These are phyloP conservation scores for Pholis gunnellus DNA, from an alignment of 2,113 vertebrate species.

Conservation along the genomic window DNA sequence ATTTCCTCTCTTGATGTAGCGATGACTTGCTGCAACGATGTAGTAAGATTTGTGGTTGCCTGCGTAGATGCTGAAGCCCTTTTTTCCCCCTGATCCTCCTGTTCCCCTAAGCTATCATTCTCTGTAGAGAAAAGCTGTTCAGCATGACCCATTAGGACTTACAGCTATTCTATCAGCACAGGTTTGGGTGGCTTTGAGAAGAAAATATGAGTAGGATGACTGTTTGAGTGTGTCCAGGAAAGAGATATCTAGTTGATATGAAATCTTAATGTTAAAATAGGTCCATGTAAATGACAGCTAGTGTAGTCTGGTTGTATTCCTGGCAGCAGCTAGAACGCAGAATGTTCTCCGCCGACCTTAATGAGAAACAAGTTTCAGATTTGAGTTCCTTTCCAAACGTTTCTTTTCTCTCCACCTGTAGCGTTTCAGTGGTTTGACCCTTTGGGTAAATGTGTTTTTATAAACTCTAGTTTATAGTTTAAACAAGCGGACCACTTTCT, in stretches of 20 bases:
- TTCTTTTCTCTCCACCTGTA: neutral
- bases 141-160: neutral
- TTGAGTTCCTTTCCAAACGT: too few species aligned
- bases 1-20: neutral
- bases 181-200: neutral
- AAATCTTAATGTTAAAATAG: neutral
- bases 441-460: neutral
- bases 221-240: neutral
- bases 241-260: neutral
- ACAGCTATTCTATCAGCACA: neutral
- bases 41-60: neutral
- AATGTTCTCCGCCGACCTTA: neutral
- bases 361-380: neutral
- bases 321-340: neutral
- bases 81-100: neutral
- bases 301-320: neutral
- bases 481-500: neutral
- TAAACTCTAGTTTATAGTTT: neutral
- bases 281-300: neutral
- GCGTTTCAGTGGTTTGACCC: neutral
- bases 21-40: slow-evolving; percentile 11
- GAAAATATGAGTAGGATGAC: neutral
- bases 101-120: neutral
- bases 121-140: neutral
- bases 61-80: neutral